These are phyloP conservation scores for Acipenser ruthenus DNA, from an alignment of 2,797 vertebrate genomes.

Conservation along the genomic window DNA sequence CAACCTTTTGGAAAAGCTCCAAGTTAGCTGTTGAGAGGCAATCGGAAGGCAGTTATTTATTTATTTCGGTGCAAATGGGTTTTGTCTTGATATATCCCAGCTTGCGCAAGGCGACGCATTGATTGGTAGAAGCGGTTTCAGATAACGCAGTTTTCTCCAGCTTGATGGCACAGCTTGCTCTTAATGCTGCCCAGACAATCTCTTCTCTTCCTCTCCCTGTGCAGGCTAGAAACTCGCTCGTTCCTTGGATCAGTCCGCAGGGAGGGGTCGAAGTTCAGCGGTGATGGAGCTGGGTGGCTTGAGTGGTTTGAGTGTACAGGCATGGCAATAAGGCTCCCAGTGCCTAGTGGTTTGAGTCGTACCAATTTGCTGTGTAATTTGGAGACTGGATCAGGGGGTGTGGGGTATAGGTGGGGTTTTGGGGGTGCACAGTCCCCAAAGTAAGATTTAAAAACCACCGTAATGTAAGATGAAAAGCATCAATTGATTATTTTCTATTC, in stretches of 20 bases:
- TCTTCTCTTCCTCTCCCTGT: neutral
- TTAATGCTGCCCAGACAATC: constrained; percentile 16
- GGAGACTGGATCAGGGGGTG: neutral
- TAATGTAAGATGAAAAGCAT: no score
- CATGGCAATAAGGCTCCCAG: neutral
- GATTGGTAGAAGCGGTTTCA: constrained; percentile 33
- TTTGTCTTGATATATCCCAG: constrained; percentile 17
- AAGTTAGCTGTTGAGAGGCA: no score
- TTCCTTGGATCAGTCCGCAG: neutral
- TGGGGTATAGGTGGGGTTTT: neutral
- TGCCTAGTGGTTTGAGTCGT: neutral
- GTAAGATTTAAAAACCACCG: no score
- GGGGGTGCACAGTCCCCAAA: neutral
- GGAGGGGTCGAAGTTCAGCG: neutral
- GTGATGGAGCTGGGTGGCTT: neutral
- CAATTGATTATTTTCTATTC: no score
- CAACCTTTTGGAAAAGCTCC: no score
- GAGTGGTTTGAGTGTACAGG: neutral
- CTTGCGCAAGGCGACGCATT: constrained; percentile 23
- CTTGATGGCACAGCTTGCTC: constrained; percentile 29
- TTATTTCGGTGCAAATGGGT: constrained; percentile 25
- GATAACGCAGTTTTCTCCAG: constrained; percentile 29
- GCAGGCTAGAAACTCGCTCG: neutral
- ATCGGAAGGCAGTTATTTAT: no score
- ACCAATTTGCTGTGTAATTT: neutral